Evolutionary conservation across 2,113 vertebrate genomes (phyloP), one percentile per base, ranked within the genome.

Genomic region (Menura novaehollandiae): DNA sequence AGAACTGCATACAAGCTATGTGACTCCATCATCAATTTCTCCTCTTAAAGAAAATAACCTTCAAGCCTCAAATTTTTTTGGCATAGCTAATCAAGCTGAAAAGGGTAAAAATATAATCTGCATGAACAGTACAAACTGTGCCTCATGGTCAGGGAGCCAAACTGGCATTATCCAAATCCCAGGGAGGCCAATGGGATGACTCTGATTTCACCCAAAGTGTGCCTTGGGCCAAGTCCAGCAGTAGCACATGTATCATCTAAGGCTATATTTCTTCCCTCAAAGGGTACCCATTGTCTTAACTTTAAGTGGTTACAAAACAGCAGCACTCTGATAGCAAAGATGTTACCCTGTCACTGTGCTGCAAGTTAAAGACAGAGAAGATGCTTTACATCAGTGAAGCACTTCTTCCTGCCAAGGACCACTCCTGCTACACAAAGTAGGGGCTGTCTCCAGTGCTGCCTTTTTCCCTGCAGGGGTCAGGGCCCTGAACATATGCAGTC

Each of bases 111-210:
- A n/a, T 59, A 76, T 46, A 81, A 88, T 73, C 78, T 79, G 41
- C 71, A 64, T 43, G 71, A 91, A 59, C 30, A 83, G 75, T 56
- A 92, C 85, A 88, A 83, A 91, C 71, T 93, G 89, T 94, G 92
- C 81, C 76, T 90, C 32, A 37, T 49, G 56, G 37, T 83, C 62
- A 83, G 82, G 35, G 49, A 94, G 69, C 69, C 62, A 85, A 91
- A 82, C 14, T 72, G 69, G 37, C 74, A 88, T 89, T 46, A 62
- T 53, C 30, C 39, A 73, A 85, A 83, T 53, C 94, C 55, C 63
- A 59, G 56, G n/a, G 60, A 91, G 59, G 78, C 59, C 66, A 72
- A 27, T 16, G 28, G 60, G 15, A 47, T 89, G 69, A 79, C 47
- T 94, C 78, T 76, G 62, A 55, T 91, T 95, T 94, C 81, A 88